These are phyloP conservation scores for Mallotus villosus DNA, from an alignment of 2,797 vertebrate species.

Conservation along the genomic window DNA sequence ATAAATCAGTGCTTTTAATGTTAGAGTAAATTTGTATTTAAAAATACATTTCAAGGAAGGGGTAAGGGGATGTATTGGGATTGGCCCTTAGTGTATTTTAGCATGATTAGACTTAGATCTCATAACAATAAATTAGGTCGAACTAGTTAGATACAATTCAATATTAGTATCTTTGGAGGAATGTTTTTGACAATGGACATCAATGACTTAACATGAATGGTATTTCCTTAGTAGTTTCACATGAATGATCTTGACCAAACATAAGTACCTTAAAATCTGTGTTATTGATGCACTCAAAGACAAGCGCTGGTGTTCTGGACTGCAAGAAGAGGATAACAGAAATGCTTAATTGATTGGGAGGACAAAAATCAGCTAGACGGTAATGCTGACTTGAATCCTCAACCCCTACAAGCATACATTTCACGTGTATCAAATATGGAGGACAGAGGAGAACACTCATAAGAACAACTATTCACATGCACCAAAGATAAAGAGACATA, in stretches of 20 bases:
- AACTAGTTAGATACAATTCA: neutral
- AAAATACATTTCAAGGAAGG: too few species aligned
- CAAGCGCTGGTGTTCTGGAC: slow-evolving; percentile 98
- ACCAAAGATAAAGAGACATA: slow-evolving; percentile 53
- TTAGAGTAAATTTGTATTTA: too few species aligned
- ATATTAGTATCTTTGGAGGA: neutral
- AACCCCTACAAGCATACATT: neutral
- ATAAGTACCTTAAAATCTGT: slow-evolving; percentile 97
- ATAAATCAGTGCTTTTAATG: too few species aligned
- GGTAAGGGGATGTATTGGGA: too few species aligned
- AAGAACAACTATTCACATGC: neutral
- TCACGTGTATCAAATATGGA: neutral
- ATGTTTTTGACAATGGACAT: neutral
- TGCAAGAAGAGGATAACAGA: slow-evolving; percentile 78
- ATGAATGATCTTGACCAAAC: slow-evolving; percentile 31
- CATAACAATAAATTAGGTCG: too few species aligned
- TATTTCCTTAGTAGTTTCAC: neutral
- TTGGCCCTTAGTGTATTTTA: too few species aligned
- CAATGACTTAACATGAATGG: slow-evolving; percentile 37
- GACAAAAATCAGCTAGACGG: slow-evolving; percentile 46
- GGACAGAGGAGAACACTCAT: neutral
- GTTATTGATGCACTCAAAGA: slow-evolving; percentile 99
- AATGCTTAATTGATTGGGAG: slow-evolving; percentile 40
- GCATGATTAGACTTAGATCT: too few species aligned
- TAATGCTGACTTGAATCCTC: neutral